These are phyloP conservation scores for Tangara arthus DNA, from an alignment of 2,797 vertebrate genomes.

Conservation along the genomic window DNA sequence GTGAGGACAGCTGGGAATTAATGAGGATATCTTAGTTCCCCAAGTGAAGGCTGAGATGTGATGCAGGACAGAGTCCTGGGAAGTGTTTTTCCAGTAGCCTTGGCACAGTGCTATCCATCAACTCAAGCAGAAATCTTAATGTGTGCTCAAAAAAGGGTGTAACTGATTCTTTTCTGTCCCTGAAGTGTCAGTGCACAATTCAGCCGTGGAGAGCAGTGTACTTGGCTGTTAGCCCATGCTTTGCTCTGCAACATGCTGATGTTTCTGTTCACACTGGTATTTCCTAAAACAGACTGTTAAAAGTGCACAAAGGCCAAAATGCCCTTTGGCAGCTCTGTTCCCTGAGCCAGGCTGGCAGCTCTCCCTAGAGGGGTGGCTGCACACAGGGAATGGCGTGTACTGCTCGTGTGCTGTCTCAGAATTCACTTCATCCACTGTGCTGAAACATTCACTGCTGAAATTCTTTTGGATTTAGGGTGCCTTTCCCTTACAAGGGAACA, in stretches of 20 bases:
- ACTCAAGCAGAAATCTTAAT: background rate
- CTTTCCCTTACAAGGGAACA: conserved; percentile 41
- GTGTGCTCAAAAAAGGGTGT: background rate
- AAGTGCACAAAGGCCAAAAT: background rate
- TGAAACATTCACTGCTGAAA: background rate
- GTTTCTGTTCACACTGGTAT: background rate
- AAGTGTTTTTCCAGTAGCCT: background rate
- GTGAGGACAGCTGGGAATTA: background rate
- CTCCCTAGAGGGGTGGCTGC: background rate
- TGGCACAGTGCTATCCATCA: background rate
- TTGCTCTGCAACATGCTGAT: background rate
- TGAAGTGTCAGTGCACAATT: background rate
- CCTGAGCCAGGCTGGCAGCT: background rate
- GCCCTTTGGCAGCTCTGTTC: background rate
- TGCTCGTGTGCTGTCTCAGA: background rate
- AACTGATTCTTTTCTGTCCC: background rate
- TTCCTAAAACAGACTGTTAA: background rate
- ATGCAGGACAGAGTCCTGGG: background rate
- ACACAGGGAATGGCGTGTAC: background rate
- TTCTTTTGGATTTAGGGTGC: background rate
- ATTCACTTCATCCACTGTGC: background rate
- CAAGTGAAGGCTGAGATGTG: background rate
- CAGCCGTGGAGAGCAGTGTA: background rate
- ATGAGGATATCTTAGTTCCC: background rate
- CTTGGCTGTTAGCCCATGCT: background rate